Evolutionary conservation across 2,888 invertebrate genomes (phyloP), one percentile per base, ranked within the genome.

Genomic region (Apamea epomidion): DNA sequence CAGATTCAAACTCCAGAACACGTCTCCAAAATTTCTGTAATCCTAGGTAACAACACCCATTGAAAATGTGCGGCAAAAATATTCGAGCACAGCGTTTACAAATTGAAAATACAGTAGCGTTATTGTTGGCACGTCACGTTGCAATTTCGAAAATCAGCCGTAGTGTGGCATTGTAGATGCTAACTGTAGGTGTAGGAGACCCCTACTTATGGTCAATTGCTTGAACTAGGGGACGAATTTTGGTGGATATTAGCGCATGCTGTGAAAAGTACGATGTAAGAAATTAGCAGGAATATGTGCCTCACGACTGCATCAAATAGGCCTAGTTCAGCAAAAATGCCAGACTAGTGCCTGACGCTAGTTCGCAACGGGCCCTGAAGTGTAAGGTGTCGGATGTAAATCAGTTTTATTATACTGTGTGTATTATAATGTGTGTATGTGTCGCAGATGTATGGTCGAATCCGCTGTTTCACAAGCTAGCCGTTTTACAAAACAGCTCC

Each of bases 101-200:
- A 91, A 93, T 93, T 92, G 93, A 89, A 92, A 92, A 91, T 90
- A 87, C 88, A 85, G 79, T 80, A 79, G 76, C 84, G 86, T 89
- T 90, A 91, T 91, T 92, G 91, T 91, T 86, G 85, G 78, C 84
- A 45, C 81, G 87, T 90, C 88, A 88, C 82, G 90, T 85, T 90
- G 91, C 89, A 91, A 91, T 92, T 92, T 89, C 76, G 86, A 89
- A 91, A 92, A 90, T 92, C 90, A 90, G 90, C 87, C 79, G 62
- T 75, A 77, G 85, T 84, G 85, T 88, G 83, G 86, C 85, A 85
- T 84, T 80, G 80, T 89, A 83, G 88, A 84, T 83, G 87, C 81
- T 90, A 88, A 89, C 88, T 87, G 77, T 69, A 60, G 77, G 71
- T 87, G 77, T 69, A 60, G 77, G 71, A 51, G 37, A 68, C 88